Percentiles rank a stretch among this genome's conserved stretches.
Evolutionary conservation across 2,113 vertebrate species (phyloP).

Genomic region (Embiotoca jacksoni): DNA sequence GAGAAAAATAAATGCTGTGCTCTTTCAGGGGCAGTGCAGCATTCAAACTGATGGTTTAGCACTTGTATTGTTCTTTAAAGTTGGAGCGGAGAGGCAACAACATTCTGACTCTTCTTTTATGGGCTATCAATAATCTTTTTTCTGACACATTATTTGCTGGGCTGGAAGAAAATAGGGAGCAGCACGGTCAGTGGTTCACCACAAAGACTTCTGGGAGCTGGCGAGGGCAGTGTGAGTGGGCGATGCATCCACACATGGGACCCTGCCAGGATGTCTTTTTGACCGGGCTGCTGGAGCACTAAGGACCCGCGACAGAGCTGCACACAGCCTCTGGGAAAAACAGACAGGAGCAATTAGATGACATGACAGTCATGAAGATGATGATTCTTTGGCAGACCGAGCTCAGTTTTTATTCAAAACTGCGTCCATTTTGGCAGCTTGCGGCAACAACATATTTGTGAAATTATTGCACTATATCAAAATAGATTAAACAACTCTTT

Average conservation of each 20-base stretch:
- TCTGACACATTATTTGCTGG: constrained; percentile 85
- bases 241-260: constrained; percentile 79
- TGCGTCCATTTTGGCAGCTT: constrained; percentile 19
- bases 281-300: constrained; percentile 72
- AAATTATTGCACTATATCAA: constrained; percentile 18
- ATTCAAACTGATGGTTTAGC: constrained; percentile 82
- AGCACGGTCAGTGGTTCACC: constrained; percentile 85
- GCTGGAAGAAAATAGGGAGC: constrained; percentile 79
- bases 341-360: constrained; percentile 70
- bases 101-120: constrained; percentile 79
- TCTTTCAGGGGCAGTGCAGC: constrained; percentile 58
- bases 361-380: constrained; percentile 85
- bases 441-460: constrained; percentile 16
- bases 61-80: constrained; percentile 78
- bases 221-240: constrained; percentile 78
- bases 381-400: constrained; percentile 70
- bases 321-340: constrained; percentile 83
- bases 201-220: constrained; percentile 82
- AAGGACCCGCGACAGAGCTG: constrained; percentile 84
- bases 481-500: constrained; percentile 26
- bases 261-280: constrained; percentile 84
- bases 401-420: constrained; percentile 25
- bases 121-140: constrained; percentile 80
- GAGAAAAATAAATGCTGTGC: constrained; percentile 54
- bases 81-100: constrained; percentile 72